A percentile compares a stretch with the other conserved stretches of the same genome.
phyloP scores from a whole-genome alignment of 2,797 vertebrate genomes.

The Etheostoma nigrum region DNA sequence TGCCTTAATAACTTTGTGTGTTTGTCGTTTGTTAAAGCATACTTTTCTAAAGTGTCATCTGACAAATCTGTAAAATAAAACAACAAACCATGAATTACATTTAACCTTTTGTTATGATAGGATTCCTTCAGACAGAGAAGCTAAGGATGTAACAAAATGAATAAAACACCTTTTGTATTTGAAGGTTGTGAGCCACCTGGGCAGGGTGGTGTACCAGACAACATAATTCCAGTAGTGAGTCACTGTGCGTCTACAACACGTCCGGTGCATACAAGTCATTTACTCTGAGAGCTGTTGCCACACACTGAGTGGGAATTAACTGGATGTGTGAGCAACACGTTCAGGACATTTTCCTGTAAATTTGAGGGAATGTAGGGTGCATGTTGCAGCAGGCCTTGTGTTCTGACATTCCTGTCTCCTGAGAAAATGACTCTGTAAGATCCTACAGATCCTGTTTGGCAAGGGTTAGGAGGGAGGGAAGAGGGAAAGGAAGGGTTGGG shows the following conservation, averaged over 20 bases:
- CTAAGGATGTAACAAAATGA: background rate
- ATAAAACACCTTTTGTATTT: constrained; percentile 3
- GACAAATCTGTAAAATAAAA: background rate
- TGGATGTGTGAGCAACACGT: constrained; percentile 53
- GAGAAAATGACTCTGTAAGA: constrained; percentile 85
- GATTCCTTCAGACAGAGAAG: background rate
- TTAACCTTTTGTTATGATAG: background rate
- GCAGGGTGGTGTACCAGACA: constrained; percentile 62
- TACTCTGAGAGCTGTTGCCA: constrained; percentile 42
- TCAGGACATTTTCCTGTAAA: constrained; percentile 68
- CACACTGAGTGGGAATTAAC: constrained; percentile 57
- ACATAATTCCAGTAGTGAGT: constrained; percentile 70
- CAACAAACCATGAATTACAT: no score
- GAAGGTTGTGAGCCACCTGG: constrained; percentile 9
- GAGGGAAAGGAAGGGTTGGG: constrained; percentile 76
- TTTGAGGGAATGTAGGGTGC: constrained; percentile 74
- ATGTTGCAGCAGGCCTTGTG: constrained; percentile 79
- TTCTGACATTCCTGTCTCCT: constrained; percentile 86
- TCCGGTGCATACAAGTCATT: constrained; percentile 49
- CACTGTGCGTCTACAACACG: constrained; percentile 68
- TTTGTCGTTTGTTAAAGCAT: constrained; percentile 25
- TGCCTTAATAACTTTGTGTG: background rate
- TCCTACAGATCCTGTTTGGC: constrained; percentile 88
- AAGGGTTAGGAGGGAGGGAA: constrained; percentile 81
- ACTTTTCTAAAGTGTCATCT: background rate